Percentiles rank a stretch among this genome's conserved stretches.
Evolutionary conservation across 2,888 invertebrate genomes (phyloP).

Genomic region (Sesia bembeciformis): DNA sequence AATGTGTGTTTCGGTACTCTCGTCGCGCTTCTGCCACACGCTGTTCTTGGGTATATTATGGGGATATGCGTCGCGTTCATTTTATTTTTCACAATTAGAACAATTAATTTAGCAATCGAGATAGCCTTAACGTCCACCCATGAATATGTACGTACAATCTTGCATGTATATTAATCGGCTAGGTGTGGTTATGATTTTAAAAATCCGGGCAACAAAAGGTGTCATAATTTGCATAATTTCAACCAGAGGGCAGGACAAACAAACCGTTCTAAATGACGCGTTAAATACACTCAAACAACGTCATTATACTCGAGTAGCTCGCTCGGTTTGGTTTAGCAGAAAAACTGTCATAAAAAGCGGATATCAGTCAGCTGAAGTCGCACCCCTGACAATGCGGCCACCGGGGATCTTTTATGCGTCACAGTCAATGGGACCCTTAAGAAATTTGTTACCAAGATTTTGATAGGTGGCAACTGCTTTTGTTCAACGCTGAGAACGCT

Average conservation of each 20-base stretch:
- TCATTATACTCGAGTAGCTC: conserved; percentile 52
- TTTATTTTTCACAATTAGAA: too few species aligned
- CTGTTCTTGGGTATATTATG: too few species aligned
- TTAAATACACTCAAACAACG: conserved; percentile 60
- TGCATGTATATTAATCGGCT: too few species aligned
- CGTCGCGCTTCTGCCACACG: conserved; percentile 3
- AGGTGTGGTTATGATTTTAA: too few species aligned
- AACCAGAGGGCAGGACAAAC: conserved; percentile 43
- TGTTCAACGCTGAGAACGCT: conserved; percentile 19
- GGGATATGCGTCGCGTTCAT: too few species aligned
- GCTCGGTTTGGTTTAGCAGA: conserved; percentile 25
- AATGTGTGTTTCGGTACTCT: conserved; percentile 23
- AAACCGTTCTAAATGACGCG: conserved; percentile 59
- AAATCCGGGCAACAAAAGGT: not conserved
- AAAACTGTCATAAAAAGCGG: conserved; percentile 44
- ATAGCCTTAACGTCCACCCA: too few species aligned
- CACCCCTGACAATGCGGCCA: conserved; percentile 41
- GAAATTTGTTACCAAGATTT: conserved; percentile 60
- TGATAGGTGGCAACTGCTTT: conserved; percentile 45
- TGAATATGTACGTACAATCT: too few species aligned
- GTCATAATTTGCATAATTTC: conserved; percentile 48
- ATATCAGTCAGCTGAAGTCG: conserved; percentile 43
- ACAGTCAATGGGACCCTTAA: conserved; percentile 49
- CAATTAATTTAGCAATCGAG: too few species aligned
- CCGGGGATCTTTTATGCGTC: conserved; percentile 44